Base-by-base conservation (phyloP, 2,113 vertebrate genomes). In the Platycercus adscitus region DNA sequence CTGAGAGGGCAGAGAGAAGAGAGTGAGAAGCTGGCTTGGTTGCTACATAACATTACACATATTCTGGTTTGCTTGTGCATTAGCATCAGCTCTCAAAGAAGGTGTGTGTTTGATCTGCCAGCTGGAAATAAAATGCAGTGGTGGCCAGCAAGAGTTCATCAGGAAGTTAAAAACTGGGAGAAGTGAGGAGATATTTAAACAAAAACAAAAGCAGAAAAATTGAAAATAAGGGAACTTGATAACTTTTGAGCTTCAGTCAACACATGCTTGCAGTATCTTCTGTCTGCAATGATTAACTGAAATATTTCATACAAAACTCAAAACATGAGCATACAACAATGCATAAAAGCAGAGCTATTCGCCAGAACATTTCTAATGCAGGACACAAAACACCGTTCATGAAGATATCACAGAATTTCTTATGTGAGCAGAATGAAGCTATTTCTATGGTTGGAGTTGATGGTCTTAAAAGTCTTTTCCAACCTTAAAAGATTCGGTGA, bases 151-250 rank as follows among this genome's bases (percentile, higher is more conserved):
- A 78, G 65, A 60, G 82, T 94, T 96, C 90, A 86, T 61, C 24
- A 58, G 29, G 44, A 93, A 95, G 86, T 94, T 68, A 92, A 93
- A 94, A 97, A 69, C 39, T 84, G 47, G 56, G 65, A 93, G 80
- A 94, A 73, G 83, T 91, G 28, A 91, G 60, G 35, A 91, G 46
- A 83, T 6, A 15, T 61, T 88, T 81, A 47, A 91, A 88, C 10
- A 89, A 88, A 93, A 93, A 78, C 18, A 94, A 89, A 85, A 72
- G 26, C 6, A 80, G 44, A 65, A 70, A 70, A 63, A 25, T 8
- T 24, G 43, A 26, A 86, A 70, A 68, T 49, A 17, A 35, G 10
- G 8, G 5, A 93, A 75, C 21, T 23, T 75, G 29, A 63, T 44
- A 82, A 24, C 14, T 85, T 85, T 55, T 73, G 60, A 63, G 10